Evolutionary conservation across 2,113 vertebrate species (phyloP), one percentile per base, ranked within the genome.

Genomic region (Varanus komodoensis): DNA sequence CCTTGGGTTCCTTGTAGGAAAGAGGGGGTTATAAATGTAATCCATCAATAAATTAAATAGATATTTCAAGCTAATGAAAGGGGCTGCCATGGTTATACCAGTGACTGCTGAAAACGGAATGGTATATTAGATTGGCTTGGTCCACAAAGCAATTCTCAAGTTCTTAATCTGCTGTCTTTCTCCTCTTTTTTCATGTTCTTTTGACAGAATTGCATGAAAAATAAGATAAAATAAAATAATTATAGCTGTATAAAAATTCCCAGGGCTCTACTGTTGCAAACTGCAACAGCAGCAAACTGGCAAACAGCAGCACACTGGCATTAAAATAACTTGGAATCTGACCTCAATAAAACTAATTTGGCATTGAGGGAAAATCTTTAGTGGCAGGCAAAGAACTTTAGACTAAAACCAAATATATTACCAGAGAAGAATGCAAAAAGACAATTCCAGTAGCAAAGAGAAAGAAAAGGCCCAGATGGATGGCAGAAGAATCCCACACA

Each of bases 241-340:
- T 71, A 48, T 0, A 29, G 52, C 84, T 93, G 92, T 34, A 87
- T 69, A 73, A 89, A 90, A 93, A 93, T 29, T 61, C 73, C 0
- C 0, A 92, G 86, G 44, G 38, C 11, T 57, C 14, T 79, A 87
- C 87, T 1, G 38, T 44, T 44, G 38, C 38, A 44, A 44, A 44
- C 38, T 44, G 38, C 38, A 44, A 44, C 38, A 44, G 87, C 93
- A 90, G 84, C 93, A 93, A 96, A 94, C 84, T 81, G 90, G 54
- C 86, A 77, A 44, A 44, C 38, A 44, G 87, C 93, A 90, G 84
- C 93, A 93, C 95, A 94, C 84, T 81, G 90, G 54, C 86, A 77
- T 94, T 93, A 91, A 94, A 93, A 73, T 67, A 93, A 92, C 87
- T 92, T 94, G 87, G 92, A 95, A 94, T 92, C 14, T 91, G 94